A percentile compares a stretch with the other conserved stretches of the same genome.
phyloP scores from a whole-genome alignment of 2,888 invertebrate species.

The Dasysyrphus albostriatus region DNA sequence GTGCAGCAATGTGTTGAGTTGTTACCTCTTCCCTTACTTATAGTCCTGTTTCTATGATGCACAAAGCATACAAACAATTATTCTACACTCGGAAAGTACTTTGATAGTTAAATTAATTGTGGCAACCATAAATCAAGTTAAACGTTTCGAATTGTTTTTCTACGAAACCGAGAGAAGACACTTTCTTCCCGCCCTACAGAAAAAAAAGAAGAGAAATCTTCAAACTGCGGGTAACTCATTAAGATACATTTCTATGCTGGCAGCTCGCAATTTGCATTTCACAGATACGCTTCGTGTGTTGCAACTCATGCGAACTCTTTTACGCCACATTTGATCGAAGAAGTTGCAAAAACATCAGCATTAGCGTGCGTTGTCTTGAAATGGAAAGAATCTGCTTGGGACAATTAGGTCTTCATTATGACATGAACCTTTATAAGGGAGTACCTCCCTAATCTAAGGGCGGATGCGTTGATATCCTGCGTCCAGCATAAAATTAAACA shows the following conservation, averaged over 20 bases:
- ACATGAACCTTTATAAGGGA: not conserved
- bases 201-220: not conserved
- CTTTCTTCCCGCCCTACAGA: constrained; percentile 20
- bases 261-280: constrained; percentile 69
- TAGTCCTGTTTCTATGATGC: not conserved
- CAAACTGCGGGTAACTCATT: constrained; percentile 53
- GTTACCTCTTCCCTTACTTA: constrained; percentile 37
- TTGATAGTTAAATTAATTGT: constrained; percentile 72
- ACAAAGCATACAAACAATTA: constrained; percentile 26
- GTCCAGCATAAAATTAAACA: constrained; percentile 66
- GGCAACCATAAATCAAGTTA: constrained; percentile 67
- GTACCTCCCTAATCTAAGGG: constrained; percentile 17
- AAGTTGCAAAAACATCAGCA: constrained; percentile 9
- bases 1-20: constrained; percentile 64
- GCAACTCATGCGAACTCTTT: constrained; percentile 56
- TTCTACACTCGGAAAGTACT: constrained; percentile 39
- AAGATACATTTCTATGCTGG: constrained; percentile 66
- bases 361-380: not conserved
- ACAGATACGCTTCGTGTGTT: constrained; percentile 65
- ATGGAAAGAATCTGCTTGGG: not conserved
- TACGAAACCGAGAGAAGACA: constrained; percentile 38
- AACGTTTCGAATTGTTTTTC: constrained; percentile 73
- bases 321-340: constrained; percentile 57
- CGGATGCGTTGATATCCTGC: constrained; percentile 32
- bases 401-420: constrained; percentile 6